phyloP scores from a whole-genome alignment of 2,113 vertebrate genomes.

The Mastomys coucha region DNA sequence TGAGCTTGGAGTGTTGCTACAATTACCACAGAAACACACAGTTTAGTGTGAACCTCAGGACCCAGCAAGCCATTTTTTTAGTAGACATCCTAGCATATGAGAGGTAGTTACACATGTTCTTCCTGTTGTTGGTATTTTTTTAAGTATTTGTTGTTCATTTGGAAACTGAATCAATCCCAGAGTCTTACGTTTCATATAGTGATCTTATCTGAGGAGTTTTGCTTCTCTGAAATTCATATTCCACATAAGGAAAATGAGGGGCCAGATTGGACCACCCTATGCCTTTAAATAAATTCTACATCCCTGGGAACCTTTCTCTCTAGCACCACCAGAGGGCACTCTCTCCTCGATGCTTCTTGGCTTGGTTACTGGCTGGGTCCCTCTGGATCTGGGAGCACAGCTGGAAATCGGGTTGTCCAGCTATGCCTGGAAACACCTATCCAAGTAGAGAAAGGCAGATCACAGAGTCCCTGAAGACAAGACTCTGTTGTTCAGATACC shows the following conservation, averaged over 20 bases:
- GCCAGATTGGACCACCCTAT: background rate
- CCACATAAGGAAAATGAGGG: background rate
- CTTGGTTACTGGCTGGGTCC: background rate
- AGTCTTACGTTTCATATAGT: background rate
- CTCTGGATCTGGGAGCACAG: background rate
- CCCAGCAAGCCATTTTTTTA: background rate
- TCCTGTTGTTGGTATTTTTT: too few relatives aligned
- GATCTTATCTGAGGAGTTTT: background rate
- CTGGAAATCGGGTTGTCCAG: slow-evolving; percentile 56
- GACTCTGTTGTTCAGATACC: background rate
- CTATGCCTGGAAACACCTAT: background rate
- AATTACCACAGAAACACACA: background rate
- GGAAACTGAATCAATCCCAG: background rate
- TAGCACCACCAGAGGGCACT: slow-evolving; percentile 54
- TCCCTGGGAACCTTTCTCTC: slow-evolving; percentile 9
- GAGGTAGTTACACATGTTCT: background rate
- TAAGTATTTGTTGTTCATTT: background rate
- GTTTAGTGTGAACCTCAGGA: background rate
- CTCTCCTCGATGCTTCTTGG: background rate
- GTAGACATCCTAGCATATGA: background rate
- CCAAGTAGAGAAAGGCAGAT: background rate
- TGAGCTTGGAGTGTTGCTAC: background rate
- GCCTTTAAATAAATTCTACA: background rate
- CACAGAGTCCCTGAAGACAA: background rate
- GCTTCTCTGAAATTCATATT: background rate